Conservation (phyloP, 30 jellyfish, hydroid and myxozoan genomes). For the Haliclystus octoradiatus region DNA sequence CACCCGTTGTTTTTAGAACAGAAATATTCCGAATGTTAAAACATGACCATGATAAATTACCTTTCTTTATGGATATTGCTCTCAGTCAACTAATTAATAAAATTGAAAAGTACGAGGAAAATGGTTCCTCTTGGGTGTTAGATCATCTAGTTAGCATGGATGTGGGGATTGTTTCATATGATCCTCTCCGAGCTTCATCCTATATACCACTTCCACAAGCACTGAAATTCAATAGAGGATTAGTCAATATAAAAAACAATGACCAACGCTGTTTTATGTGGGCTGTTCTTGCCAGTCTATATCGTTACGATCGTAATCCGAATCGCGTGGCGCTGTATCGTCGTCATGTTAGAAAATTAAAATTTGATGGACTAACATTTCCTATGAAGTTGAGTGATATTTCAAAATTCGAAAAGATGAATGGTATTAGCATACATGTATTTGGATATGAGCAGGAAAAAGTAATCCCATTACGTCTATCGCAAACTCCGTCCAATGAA, state of each 20-base stretch:
- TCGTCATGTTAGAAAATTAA: conserved; percentile 6
- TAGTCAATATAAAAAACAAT: not conserved
- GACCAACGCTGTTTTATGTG: not conserved
- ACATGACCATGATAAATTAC: not conserved
- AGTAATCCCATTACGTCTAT: not conserved
- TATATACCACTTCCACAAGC: not conserved
- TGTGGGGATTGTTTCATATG: not conserved
- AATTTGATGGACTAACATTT: conserved; percentile 32
- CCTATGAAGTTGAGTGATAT: conserved; percentile 18
- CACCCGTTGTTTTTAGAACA: not conserved
- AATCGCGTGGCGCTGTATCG: not conserved
- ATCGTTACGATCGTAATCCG: not conserved
- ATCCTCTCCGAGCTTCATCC: not conserved
- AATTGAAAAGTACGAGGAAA: not conserved
- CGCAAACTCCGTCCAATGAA: not conserved
- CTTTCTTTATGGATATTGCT: not conserved
- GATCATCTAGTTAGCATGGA: not conserved
- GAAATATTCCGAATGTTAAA: not conserved
- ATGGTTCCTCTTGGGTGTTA: not conserved
- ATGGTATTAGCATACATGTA: conserved; percentile 19
- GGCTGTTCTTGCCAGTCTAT: not conserved
- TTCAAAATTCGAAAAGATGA: conserved; percentile 20
- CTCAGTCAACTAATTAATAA: not conserved
- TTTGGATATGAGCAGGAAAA: conserved; percentile 21
- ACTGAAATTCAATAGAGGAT: not conserved